Conservation (phyloP, 1,140 invertebrate species). For the Arctopsyche grandis region DNA sequence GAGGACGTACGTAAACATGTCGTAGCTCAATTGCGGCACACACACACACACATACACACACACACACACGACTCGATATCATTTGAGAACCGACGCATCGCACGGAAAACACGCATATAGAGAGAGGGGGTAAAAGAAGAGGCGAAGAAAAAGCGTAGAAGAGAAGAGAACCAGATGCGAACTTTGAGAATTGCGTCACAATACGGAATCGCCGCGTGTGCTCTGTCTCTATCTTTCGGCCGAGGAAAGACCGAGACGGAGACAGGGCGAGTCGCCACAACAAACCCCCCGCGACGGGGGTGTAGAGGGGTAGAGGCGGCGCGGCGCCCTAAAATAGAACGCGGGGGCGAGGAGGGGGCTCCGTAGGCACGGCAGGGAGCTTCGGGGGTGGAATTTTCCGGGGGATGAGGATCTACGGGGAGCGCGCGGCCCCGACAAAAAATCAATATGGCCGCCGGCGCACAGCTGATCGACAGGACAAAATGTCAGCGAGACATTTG, state of each 20-base stretch:
- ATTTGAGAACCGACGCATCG: too few species aligned
- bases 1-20: too few species aligned
- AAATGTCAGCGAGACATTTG: conserved; percentile 53
- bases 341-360: background rate
- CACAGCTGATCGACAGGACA: conserved; percentile 45
- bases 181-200: background rate
- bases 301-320: background rate
- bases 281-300: conserved; percentile 26
- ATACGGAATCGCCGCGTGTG: background rate
- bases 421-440: conserved; percentile 2
- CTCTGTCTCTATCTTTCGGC: background rate
- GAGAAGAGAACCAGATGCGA: background rate
- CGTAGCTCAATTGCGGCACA: background rate
- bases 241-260: background rate
- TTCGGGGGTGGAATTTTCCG: background rate
- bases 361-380: background rate
- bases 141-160: too few species aligned
- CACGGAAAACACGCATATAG: too few species aligned
- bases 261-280: conserved; percentile 12
- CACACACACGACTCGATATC: background rate
- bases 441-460: conserved; percentile 50
- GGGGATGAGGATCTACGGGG: background rate
- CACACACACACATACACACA: background rate
- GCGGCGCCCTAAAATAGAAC: conserved; percentile 16
- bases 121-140: too few species aligned